Conservation (phyloP, 2,888 invertebrate species). For the Zeuzera pyrina region DNA sequence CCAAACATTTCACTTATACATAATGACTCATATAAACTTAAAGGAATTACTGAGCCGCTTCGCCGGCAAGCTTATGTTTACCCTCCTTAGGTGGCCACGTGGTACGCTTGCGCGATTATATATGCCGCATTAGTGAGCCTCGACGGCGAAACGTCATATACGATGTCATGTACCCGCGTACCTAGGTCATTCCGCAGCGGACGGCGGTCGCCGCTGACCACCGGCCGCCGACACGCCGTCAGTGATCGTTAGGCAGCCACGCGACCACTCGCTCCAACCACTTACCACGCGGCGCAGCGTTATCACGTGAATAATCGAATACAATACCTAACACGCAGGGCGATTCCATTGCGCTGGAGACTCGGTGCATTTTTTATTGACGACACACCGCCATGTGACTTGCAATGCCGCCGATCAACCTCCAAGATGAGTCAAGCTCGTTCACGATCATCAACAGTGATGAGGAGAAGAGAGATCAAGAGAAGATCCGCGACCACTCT, state of each 20-base stretch:
- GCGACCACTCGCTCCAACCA: slow-evolving; percentile 12
- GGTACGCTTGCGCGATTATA: slow-evolving; percentile 41
- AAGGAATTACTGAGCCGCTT: slow-evolving; percentile 6
- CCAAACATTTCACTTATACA: neutral
- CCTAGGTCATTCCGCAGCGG: slow-evolving; percentile 14
- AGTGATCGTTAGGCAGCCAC: slow-evolving; percentile 9
- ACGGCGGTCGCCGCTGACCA: slow-evolving; percentile 22
- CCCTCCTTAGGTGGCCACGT: slow-evolving; percentile 19
- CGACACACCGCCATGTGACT: slow-evolving; percentile 14
- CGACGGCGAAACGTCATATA: slow-evolving; percentile 12
- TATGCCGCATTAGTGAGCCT: slow-evolving; percentile 22
- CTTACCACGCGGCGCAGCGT: slow-evolving; percentile 3
- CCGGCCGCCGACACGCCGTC: slow-evolving; percentile 14
- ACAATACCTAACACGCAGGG: neutral
- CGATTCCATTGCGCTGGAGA: too few relatives aligned
- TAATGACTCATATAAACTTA: slow-evolving; percentile 1
- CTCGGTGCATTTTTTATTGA: too few relatives aligned
- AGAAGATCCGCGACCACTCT: slow-evolving; percentile 1
- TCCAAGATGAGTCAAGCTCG: slow-evolving; percentile 30
- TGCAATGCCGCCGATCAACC: slow-evolving; percentile 40
- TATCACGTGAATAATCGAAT: neutral
- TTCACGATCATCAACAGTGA: slow-evolving; percentile 42
- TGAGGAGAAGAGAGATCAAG: slow-evolving; percentile 8
- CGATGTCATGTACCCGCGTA: slow-evolving; percentile 9
- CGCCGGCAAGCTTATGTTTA: slow-evolving; percentile 16